Conservation (phyloP, 2,113 vertebrate genomes). For the Muscicapa adusta region DNA sequence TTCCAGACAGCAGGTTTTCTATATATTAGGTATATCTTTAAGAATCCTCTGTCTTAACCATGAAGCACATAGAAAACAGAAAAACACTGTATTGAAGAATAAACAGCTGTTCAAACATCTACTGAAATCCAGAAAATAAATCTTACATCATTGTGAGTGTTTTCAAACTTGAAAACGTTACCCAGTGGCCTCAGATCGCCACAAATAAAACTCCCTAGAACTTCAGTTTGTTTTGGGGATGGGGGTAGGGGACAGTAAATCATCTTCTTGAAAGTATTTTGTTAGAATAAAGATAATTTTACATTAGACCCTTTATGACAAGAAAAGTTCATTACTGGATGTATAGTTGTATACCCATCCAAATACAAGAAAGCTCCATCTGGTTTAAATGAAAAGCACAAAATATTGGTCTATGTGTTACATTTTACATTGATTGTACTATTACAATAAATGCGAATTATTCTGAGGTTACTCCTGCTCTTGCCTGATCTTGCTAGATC, state of each 20-base stretch:
- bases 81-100: background rate
- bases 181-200: background rate
- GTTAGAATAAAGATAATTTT: background rate
- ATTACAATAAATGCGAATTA: background rate
- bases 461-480: background rate
- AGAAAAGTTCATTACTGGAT: background rate
- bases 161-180: background rate
- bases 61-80: background rate
- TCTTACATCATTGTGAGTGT: background rate
- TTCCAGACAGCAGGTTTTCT: background rate
- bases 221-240: background rate
- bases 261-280: background rate
- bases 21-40: background rate
- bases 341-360: background rate
- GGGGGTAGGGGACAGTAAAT: accelerated
- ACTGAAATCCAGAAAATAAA: background rate
- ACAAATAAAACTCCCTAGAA: background rate
- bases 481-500: background rate
- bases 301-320: background rate
- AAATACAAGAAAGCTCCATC: background rate
- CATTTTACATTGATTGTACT: background rate
- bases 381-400: background rate
- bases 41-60: background rate
- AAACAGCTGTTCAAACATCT: background rate
- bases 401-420: background rate